Evolutionary conservation across 2,113 vertebrate genomes (phyloP), one percentile per base, ranked within the genome.

Genomic region (Paramisgurnus dabryanus): DNA sequence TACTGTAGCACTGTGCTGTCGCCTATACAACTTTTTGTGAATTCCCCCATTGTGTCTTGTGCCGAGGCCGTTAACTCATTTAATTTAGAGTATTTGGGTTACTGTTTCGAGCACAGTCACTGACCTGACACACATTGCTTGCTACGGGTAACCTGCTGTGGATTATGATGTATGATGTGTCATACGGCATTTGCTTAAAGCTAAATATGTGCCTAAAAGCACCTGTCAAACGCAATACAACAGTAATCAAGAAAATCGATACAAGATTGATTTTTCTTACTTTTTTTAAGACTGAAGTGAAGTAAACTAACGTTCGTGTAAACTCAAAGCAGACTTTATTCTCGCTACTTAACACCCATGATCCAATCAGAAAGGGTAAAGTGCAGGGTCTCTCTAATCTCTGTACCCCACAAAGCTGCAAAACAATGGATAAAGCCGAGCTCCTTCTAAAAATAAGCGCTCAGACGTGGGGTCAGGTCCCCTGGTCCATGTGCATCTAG

Each of bases 361-460:
- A 79, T 40, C 57, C 6, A 53, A 34, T 72, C 4, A 27, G 3
- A 72, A 39, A 8, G 15, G 34, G 4, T 67, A 60, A 79, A 63
- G 13, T 5, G 64, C 60, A 13, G 40, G 45, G 61, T 34, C 64
- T 73, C 40, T 45, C 18, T n/a, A 47, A 41, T 65, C 53, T 63
- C 6, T 67, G 27, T 15, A 61, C 57, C 77, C 73, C 77, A 67
- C 50, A 64, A 84, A 70, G 55, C 72, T 77, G 80, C 76, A 75
- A 76, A 80, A 79, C 80, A 82, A 82, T 76, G 71, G 60, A 76
- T 63, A 75, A 67, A 79, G 22, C 49, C 65, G 12, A 71, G 69
- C 73, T 80, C 64, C 45, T 72, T 79, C 84, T 75, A 82, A 82
- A 85, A 80, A 82, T 85, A 85, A 66, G 50, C 66, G 67, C 61